phyloP scores from a whole-genome alignment of 2,888 invertebrate genomes.

The Dorcus hopei region DNA sequence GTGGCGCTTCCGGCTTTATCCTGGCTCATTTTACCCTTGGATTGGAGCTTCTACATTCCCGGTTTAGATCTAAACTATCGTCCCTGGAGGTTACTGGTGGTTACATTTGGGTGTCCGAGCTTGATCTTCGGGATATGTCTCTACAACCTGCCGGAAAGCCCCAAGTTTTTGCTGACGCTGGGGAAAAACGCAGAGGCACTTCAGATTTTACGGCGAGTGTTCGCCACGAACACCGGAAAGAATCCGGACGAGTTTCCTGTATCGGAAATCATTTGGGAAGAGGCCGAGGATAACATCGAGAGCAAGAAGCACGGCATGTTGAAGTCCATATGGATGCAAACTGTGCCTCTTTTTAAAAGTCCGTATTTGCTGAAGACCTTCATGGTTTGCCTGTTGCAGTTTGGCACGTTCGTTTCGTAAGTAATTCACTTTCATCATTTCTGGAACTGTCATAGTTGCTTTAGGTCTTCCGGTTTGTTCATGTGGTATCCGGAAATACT shows the following conservation, averaged over 20 bases:
- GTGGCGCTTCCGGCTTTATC: conserved; percentile 44
- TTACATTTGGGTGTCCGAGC: conserved; percentile 43
- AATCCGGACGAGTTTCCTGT: conserved; percentile 39
- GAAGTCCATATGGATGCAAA: conserved; percentile 45
- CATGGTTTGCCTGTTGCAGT: conserved; percentile 45
- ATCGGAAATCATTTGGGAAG: conserved; percentile 37
- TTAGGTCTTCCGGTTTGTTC: conserved; percentile 39
- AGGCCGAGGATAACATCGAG: conserved; percentile 24
- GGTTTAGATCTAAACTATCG: conserved; percentile 48
- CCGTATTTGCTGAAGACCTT: conserved; percentile 41
- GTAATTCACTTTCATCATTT: conserved; percentile 17
- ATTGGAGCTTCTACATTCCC: conserved; percentile 45
- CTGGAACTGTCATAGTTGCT: conserved; percentile 2
- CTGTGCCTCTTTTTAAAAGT: conserved; percentile 40
- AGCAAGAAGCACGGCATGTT: conserved; percentile 29
- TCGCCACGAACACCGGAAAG: conserved; percentile 40
- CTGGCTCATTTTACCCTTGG: conserved; percentile 42
- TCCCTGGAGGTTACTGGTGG: conserved; percentile 45
- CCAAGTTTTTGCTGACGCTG: conserved; percentile 44
- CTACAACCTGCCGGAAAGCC: conserved; percentile 46
- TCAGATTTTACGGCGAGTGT: conserved; percentile 40
- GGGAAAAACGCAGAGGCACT: conserved; percentile 41
- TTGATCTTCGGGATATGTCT: conserved; percentile 37
- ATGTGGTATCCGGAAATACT: conserved; percentile 61
- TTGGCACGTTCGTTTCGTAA: conserved; percentile 47